A percentile compares a stretch with the other conserved stretches of the same genome.
phyloP scores from a whole-genome alignment of 92 coral and sea anemone genomes.

The Paragorgia papillata region DNA sequence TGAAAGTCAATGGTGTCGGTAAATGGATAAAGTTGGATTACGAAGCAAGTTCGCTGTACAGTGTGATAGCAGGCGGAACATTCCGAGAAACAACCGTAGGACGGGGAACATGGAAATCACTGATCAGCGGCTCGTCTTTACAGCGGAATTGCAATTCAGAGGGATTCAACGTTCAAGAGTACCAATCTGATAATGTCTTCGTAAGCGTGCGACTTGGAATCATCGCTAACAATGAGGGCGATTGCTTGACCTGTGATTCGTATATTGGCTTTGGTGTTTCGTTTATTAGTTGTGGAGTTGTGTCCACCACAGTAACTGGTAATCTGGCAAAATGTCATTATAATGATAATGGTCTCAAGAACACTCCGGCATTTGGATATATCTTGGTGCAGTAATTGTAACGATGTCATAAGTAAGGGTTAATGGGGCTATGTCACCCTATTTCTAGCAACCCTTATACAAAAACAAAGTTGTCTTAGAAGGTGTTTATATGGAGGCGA shows the following conservation, averaged over 20 bases:
- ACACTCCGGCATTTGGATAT: conserved; percentile 21
- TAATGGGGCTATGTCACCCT: too few relatives aligned
- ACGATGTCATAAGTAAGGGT: too few relatives aligned
- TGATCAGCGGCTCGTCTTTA: conserved; percentile 13
- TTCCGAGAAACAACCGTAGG: conserved; percentile 30
- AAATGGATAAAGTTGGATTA: too few relatives aligned
- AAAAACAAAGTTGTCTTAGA: too few relatives aligned
- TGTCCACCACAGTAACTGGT: not conserved
- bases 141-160: not conserved
- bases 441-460: too few relatives aligned
- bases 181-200: not conserved
- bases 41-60: too few relatives aligned
- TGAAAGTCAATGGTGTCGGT: not conserved
- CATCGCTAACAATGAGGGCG: not conserved
- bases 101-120: conserved; percentile 17
- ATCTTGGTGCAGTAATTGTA: conserved; percentile 16
- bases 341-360: not conserved
- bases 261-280: conserved; percentile 20
- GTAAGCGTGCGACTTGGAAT: too few relatives aligned
- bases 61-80: conserved; percentile 38
- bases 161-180: conserved; percentile 1
- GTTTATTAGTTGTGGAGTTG: not conserved
- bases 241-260: conserved; percentile 6
- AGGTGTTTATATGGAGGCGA: too few relatives aligned
- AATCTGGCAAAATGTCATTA: conserved; percentile 1